Base-by-base conservation (phyloP, 1,140 invertebrate species). In the Pseudomyrmex dendroicus region DNA sequence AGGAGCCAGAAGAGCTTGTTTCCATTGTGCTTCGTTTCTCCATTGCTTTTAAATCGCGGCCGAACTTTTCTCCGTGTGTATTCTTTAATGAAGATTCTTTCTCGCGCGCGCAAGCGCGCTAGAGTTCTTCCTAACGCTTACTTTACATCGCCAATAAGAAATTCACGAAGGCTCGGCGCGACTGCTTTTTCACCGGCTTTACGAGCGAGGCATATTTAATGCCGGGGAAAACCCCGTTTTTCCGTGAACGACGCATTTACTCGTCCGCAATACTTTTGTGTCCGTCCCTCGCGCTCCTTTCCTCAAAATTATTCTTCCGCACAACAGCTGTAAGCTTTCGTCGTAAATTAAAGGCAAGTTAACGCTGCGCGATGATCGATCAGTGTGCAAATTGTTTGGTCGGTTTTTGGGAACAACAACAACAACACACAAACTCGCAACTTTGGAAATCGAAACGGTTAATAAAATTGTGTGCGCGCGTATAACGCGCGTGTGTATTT, bases 11-110 rank as follows among this genome's bases (percentile, higher is more conserved):
- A 25, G 66, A 80, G 44, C 52, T 57, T 72, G 50, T 35, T 80
- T 80, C 44, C 66, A 70, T 80, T 78, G 10, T 76, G 48, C 48
- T 56, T 68, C 63, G 17, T 54, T 52, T 52, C 12, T 2, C 72
- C 56, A 50, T 48, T 78, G 64, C 54, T 78, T 80, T 80, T 72
- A 61, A 80, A 80, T 80, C 54, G 76, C 20, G 76, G n/a, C 54
- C 46, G 54, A 72, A 80, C 66, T 50, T 80, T 46, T 61, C n/a
- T 8, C 54, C 15, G 44, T 35, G 44, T 59, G 44, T 70, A 70
- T 72, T 70, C 44, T 70, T 80, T 80, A 72, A 72, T 72, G 54
- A 80, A 80, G 44, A 13, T 72, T 80, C 44, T 50, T 22, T 70
- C 12, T 35, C 35, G 4, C 35, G 35, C 35, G 35, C 35, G 5